A percentile compares a stretch with the other conserved stretches of the same genome.
phyloP scores from a whole-genome alignment of 2,797 vertebrate species.

The Hyperoplus lanceolatus region DNA sequence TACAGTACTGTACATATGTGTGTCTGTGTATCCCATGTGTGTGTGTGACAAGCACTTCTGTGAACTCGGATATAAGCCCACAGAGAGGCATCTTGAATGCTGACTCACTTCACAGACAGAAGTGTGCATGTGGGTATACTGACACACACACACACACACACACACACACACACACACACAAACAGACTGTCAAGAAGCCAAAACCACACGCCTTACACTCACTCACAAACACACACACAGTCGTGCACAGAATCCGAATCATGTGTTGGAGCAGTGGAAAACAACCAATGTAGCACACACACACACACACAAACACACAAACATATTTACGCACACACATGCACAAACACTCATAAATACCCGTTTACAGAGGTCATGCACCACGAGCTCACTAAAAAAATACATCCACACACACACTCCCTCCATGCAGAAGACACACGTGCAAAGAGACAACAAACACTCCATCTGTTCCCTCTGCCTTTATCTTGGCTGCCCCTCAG shows the following conservation, averaged over 20 bases:
- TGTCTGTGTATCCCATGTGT: too few species aligned
- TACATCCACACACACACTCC: background rate
- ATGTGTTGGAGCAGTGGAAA: constrained; percentile 28
- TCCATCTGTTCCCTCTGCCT: constrained; percentile 20
- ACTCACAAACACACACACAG: constrained; percentile 11
- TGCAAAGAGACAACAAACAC: constrained; percentile 40
- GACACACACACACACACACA: constrained; percentile 7
- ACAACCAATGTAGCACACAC: constrained; percentile 12
- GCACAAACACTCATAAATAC: background rate
- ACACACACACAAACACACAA: background rate
- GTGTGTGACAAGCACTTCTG: constrained; percentile 33
- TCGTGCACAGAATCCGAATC: constrained; percentile 40
- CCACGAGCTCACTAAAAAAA: constrained; percentile 22
- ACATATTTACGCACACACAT: background rate
- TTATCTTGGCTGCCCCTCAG: constrained; percentile 50
- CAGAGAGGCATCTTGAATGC: constrained; percentile 39
- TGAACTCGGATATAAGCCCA: constrained; percentile 48
- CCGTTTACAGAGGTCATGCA: constrained; percentile 11
- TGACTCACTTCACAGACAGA: constrained; percentile 35
- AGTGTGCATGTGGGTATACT: background rate
- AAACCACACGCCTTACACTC: constrained; percentile 15
- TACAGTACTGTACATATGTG: background rate
- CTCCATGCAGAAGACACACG: constrained; percentile 24
- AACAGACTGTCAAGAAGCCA: constrained; percentile 7
- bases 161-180: constrained; percentile 17